Base-by-base conservation (phyloP, 2,113 vertebrate genomes). In the Anarrhichthys ocellatus region DNA sequence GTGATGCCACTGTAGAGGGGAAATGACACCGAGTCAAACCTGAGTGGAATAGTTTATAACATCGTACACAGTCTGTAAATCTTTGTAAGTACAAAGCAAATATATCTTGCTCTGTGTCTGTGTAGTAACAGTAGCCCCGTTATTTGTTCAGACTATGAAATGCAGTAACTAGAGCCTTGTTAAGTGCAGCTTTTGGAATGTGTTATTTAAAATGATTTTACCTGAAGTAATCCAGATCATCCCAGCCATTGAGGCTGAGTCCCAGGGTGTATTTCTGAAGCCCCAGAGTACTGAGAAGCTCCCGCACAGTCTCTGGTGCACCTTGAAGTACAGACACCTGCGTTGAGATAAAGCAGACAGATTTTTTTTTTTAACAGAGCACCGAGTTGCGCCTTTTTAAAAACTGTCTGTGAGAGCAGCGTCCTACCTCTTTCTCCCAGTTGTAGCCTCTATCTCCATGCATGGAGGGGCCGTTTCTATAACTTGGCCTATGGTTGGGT, bases 201-300 rank as follows among this genome's bases (percentile, higher is more conserved):
- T 40, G 2, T 36, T 10, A 69, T 46, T 20, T 6, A 9, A 56
- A 73, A 65, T 20, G 15, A 17, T 36, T 76, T 88, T 89, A 96
- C 95, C 95, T 96, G 92, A 96, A 95, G 67, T 94, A 92, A 86
- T 95, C 93, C 69, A 95, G 83, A 83, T 95, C 94, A 76, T 96
- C 94, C 95, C 95, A 96, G 90, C 95, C 91, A 64, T 91, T 95
- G 6, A 95, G 94, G 78, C 93, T 95, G 1, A 95, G 95, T 62
- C 90, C 94, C 54, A 94, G 76, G 1, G 88, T 81, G 50, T 94
- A 94, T 61, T 92, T 91, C 80, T 96, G 95, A 61, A 96, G 93
- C 34, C 95, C 90, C 4, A 95, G 82, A 56, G 84, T 83, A 56
- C 88, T 92, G 29, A 95, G 93, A 52, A 95, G 92, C 67, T 93